These are phyloP conservation scores for Pituophis catenifer DNA, from an alignment of 2,113 vertebrate genomes.

Conservation along the genomic window DNA sequence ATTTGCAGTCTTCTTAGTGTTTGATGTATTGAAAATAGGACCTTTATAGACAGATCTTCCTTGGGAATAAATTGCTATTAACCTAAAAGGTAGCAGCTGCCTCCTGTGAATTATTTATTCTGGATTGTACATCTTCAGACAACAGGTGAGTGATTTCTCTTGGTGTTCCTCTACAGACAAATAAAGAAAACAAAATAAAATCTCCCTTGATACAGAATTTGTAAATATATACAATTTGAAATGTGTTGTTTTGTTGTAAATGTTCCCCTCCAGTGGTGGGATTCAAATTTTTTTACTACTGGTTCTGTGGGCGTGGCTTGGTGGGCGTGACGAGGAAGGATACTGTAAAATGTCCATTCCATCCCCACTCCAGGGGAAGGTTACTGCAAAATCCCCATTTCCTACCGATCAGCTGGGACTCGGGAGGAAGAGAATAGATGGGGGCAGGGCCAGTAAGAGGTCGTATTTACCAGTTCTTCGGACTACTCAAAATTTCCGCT, in stretches of 20 bases:
- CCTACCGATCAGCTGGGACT: too few species aligned
- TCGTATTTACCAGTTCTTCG: too few species aligned
- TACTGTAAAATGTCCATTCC: too few species aligned
- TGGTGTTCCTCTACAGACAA: background rate
- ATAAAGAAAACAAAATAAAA: background rate
- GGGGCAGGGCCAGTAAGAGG: too few species aligned
- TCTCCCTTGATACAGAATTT: background rate
- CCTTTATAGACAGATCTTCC: background rate
- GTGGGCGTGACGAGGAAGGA: too few species aligned
- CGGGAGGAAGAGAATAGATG: too few species aligned
- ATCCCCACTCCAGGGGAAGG: too few species aligned
- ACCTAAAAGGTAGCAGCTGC: background rate
- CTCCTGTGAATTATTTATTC: background rate
- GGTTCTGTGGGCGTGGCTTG: too few species aligned
- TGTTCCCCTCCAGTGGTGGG: background rate
- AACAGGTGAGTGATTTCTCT: background rate
- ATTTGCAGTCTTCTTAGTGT: background rate
- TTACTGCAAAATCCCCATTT: too few species aligned
- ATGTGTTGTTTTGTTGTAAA: background rate
- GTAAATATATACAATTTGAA: background rate
- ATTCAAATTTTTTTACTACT: too few species aligned
- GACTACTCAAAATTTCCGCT: too few species aligned
- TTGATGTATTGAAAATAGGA: background rate
- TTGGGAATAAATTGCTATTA: background rate
- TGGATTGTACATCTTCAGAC: background rate